phyloP scores from a whole-genome alignment of 92 coral and sea anemone genomes.

The Zoanthus gigantus region DNA sequence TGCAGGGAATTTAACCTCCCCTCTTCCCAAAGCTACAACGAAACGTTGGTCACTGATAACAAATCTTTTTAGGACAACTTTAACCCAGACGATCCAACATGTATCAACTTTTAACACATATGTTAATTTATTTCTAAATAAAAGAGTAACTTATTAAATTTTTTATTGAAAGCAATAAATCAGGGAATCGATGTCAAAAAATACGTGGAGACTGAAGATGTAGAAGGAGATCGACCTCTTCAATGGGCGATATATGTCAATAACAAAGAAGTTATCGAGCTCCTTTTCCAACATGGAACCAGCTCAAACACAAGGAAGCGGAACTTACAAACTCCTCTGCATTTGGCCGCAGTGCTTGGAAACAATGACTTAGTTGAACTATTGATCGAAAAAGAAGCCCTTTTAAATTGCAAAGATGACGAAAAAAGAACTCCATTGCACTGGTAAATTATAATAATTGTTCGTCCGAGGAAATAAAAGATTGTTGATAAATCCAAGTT shows the following conservation, averaged over 20 bases:
- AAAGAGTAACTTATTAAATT: not conserved
- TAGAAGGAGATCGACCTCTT: constrained; percentile 36
- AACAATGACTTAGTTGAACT: constrained; percentile 19
- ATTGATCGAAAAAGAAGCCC: constrained; percentile 30
- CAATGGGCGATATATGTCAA: constrained; percentile 36
- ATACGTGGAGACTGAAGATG: constrained; percentile 38
- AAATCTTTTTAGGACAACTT: too few species aligned
- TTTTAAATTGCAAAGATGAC: constrained; percentile 20
- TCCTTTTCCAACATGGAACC: constrained; percentile 39
- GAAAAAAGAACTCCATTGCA: constrained; percentile 32
- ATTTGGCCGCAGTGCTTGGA: constrained; percentile 18
- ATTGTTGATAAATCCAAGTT: too few species aligned
- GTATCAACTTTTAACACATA: not conserved
- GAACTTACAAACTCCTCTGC: constrained; percentile 37
- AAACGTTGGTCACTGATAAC: too few species aligned
- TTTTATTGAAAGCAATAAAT: constrained; percentile 13
- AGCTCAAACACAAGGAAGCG: constrained; percentile 35
- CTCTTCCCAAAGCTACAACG: too few species aligned
- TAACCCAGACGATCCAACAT: too few species aligned
- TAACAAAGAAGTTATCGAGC: constrained; percentile 17
- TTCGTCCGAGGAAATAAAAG: not conserved
- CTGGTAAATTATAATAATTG: not conserved
- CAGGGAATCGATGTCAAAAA: constrained; percentile 22
- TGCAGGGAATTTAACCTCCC: too few species aligned
- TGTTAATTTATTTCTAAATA: not conserved